phyloP scores from a whole-genome alignment of 2,113 vertebrate genomes.

The Ctenomys sociabilis region DNA sequence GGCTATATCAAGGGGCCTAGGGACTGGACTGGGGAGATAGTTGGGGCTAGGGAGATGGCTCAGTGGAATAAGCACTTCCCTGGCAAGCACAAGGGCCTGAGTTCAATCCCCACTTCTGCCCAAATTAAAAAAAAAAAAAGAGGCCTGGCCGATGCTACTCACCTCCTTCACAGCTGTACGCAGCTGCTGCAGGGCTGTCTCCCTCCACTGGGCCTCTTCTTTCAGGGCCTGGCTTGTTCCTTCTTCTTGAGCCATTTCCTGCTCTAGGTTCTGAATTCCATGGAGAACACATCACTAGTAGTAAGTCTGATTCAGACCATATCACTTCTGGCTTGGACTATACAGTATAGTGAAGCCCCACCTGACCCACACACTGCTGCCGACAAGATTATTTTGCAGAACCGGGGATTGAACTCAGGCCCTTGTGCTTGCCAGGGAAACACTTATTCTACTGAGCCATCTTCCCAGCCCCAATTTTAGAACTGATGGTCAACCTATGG shows the following conservation, averaged over 20 bases:
- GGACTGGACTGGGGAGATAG: no score
- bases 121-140: no score
- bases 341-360: neutral
- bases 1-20: neutral
- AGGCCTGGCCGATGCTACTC: slow-evolving; percentile 59
- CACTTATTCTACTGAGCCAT: no score
- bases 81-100: no score
- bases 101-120: no score
- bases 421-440: no score
- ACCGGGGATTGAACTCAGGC: no score
- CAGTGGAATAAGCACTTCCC: no score
- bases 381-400: no score
- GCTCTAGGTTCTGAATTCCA: slow-evolving; percentile 89
- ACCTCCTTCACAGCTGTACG: slow-evolving; percentile 95
- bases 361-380: neutral
- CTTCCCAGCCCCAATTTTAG: no score
- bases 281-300: neutral
- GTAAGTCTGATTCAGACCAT: neutral
- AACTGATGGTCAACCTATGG: neutral
- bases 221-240: slow-evolving; percentile 91
- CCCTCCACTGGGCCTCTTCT: slow-evolving; percentile 91
- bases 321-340: neutral
- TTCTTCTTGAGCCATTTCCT: slow-evolving; percentile 94
- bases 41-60: no score
- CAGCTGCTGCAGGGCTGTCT: slow-evolving; percentile 90